phyloP scores from a whole-genome alignment of 2,888 invertebrate species.

The Stegophylla sp. region DNA sequence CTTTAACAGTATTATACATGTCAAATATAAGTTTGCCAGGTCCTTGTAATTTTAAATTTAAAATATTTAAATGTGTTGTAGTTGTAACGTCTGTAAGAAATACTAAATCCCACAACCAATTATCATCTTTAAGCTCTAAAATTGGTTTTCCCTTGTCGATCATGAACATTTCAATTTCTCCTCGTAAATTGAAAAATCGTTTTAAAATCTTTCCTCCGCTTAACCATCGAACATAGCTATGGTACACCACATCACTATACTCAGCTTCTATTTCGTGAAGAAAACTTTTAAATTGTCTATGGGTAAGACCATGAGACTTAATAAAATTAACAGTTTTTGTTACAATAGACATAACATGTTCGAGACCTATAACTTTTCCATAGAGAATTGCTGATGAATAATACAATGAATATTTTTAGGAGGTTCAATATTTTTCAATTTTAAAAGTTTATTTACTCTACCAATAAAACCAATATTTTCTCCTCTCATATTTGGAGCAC shows the following conservation, averaged over 20 bases:
- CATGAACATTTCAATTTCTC: conserved; percentile 61
- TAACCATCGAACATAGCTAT: too few relatives aligned
- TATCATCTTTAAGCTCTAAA: conserved; percentile 53
- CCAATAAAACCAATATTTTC: too few relatives aligned
- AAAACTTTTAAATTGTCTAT: background rate
- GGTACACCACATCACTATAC: background rate
- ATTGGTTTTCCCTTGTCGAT: conserved; percentile 60
- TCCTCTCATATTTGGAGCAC: too few relatives aligned
- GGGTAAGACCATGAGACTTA: background rate
- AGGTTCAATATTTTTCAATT: too few relatives aligned
- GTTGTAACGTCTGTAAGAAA: conserved; percentile 18
- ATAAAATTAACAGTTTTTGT: conserved; percentile 47
- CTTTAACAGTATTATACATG: too few relatives aligned
- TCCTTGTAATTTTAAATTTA: too few relatives aligned
- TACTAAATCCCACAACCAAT: conserved; percentile 25
- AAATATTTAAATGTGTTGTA: too few relatives aligned
- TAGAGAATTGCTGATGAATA: background rate
- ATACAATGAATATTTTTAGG: too few relatives aligned
- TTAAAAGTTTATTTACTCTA: too few relatives aligned
- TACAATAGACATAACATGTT: conserved; percentile 46
- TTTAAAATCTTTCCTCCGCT: too few relatives aligned
- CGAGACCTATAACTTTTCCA: conserved; percentile 27
- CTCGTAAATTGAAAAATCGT: conserved; percentile 60
- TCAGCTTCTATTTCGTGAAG: background rate
- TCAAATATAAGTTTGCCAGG: too few relatives aligned